Conservation (phyloP, 2,797 vertebrate species). For the Pipistrellus pipistrellus region DNA sequence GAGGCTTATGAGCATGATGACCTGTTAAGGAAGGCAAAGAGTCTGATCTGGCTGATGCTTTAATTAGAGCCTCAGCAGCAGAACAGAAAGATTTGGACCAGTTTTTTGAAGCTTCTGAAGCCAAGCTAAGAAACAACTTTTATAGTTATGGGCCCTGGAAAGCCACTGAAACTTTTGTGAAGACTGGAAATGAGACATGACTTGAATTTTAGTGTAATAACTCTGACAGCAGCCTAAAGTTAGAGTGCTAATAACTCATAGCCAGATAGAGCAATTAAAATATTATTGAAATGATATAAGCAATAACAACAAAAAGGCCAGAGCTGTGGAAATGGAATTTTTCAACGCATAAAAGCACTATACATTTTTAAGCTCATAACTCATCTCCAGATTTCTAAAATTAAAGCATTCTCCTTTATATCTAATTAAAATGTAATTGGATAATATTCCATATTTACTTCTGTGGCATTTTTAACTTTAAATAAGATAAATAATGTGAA, state of each 20-base stretch:
- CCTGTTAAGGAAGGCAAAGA: background rate
- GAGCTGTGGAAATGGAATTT: slow-evolving; percentile 23
- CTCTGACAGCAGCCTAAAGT: background rate
- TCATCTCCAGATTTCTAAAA: slow-evolving; percentile 31
- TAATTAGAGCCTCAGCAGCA: background rate
- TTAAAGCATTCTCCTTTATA: background rate
- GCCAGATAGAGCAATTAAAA: background rate
- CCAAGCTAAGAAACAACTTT: background rate
- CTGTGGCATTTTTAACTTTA: slow-evolving; percentile 22
- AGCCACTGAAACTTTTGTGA: background rate
- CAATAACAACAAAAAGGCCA: background rate
- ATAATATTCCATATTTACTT: background rate
- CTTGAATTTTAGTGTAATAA: slow-evolving; percentile 17
- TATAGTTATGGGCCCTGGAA: background rate
- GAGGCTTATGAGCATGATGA: background rate
- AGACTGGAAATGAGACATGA: background rate
- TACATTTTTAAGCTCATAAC: slow-evolving; percentile 16
- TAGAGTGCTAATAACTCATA: background rate
- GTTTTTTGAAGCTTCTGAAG: background rate
- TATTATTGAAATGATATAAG: background rate
- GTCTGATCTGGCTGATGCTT: background rate
- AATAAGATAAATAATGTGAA: background rate
- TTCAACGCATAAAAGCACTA: slow-evolving; percentile 21
- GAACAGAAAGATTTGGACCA: background rate
- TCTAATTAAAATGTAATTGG: slow-evolving; percentile 13